phyloP scores from a whole-genome alignment of 2,113 vertebrate species.

The Scalopus aquaticus region DNA sequence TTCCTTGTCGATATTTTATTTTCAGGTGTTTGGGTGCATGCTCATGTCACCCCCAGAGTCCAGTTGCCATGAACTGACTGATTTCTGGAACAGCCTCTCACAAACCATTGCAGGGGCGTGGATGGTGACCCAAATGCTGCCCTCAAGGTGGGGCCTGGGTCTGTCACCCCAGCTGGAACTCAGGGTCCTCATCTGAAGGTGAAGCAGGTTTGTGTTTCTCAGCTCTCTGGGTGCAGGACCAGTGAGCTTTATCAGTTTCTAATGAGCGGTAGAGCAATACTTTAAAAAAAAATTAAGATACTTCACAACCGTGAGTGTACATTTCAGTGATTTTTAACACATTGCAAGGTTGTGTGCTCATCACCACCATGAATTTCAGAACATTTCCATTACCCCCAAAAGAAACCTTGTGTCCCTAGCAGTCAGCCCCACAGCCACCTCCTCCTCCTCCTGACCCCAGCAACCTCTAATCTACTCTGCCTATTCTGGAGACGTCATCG shows the following conservation, averaged over 20 bases:
- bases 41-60: no score
- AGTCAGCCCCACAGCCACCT: background rate
- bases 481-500: background rate
- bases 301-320: background rate
- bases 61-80: background rate
- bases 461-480: background rate
- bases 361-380: background rate
- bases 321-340: no score
- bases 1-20: background rate
- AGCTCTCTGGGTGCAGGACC: accelerated
- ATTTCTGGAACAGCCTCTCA: background rate
- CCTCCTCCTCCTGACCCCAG: no score
- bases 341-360: background rate
- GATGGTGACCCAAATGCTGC: no score
- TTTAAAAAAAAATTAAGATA: background rate
- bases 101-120: background rate
- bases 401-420: background rate
- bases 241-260: background rate
- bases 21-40: background rate
- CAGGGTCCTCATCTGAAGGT: no score
- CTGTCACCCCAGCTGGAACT: background rate
- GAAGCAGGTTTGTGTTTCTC: background rate
- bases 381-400: no score
- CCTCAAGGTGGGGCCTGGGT: accelerated
- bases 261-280: background rate